Evolutionary conservation across 2,888 invertebrate species (phyloP), one percentile per base, ranked within the genome.

Genomic region (Cheilosia scutellata): DNA sequence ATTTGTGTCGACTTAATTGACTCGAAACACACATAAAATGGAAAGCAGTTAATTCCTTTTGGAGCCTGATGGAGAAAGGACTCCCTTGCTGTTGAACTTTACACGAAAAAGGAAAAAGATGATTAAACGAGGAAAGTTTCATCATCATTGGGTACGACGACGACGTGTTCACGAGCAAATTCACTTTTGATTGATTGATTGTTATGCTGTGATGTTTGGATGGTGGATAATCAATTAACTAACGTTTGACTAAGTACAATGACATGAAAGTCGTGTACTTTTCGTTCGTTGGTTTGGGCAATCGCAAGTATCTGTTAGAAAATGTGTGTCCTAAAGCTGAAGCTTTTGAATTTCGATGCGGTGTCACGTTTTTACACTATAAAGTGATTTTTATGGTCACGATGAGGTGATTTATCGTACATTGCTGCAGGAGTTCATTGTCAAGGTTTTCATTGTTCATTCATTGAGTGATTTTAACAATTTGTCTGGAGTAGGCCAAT

Each of bases 131-230:
- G 60, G 74, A 74, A 79, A 60, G 51, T 72, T n/a, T 31, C 37
- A 76, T 82, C 70, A 55, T 72, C 51, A 51, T 44, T 53, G 20
- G 29, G 5, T 53, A 16, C 29, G 44, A 63, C 37, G 13, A 29
- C 40, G 58, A 44, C 53, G 20, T 11, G 25, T 72, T 53, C 40
- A 33, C n/a, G 37, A 62, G 49, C 11, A 62, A 62, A 63, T 63
- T 63, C 74, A 55, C 74, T 62, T 74, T 74, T 74, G 63, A 74
- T 74, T 74, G 74, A 74, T 55, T 72, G 62, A 62, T 62, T 53
- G 57, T 4, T 47, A 11, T 25, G 7, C 25, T 49, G 42, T 9
- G 25, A 42, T 42, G n/a, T 11, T 20, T 27, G 29, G 27, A 37
- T 29, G 16, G 33, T 49, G 71, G 40, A 16, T 51, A 62, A 62